phyloP scores from a whole-genome alignment of 2,113 vertebrate species.

The Myotis yumanensis region DNA sequence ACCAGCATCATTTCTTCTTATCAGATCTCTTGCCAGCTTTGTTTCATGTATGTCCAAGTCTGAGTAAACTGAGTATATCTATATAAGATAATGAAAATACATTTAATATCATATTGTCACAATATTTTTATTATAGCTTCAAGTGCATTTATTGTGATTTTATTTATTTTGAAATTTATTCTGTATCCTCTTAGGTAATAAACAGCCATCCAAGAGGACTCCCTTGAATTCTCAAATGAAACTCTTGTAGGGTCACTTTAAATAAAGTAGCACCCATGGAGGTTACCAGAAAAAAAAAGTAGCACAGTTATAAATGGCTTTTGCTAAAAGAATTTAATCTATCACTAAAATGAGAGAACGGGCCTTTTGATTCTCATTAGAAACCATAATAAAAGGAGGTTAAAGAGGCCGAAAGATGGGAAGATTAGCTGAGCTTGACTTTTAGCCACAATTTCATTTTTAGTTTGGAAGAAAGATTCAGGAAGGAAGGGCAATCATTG shows the following conservation, averaged over 20 bases:
- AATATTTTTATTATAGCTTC: neutral
- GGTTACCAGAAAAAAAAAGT: neutral
- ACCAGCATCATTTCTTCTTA: neutral
- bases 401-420: neutral
- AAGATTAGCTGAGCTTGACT: conserved; percentile 2
- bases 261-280: neutral
- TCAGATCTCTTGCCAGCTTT: neutral
- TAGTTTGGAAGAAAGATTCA: neutral
- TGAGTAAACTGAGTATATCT: neutral
- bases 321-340: neutral
- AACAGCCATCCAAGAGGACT: neutral
- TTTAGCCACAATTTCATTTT: conserved; percentile 46
- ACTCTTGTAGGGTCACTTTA: neutral
- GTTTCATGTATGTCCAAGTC: neutral
- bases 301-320: neutral
- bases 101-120: neutral
- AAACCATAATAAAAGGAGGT: conserved; percentile 13
- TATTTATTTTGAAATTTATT: neutral
- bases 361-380: conserved; percentile 29
- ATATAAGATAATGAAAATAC: neutral
- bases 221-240: neutral
- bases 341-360: conserved; percentile 1
- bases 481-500: neutral
- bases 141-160: neutral
- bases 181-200: neutral